phyloP scores from a whole-genome alignment of 2,888 invertebrate species.

The Leistus spinibarbis region DNA sequence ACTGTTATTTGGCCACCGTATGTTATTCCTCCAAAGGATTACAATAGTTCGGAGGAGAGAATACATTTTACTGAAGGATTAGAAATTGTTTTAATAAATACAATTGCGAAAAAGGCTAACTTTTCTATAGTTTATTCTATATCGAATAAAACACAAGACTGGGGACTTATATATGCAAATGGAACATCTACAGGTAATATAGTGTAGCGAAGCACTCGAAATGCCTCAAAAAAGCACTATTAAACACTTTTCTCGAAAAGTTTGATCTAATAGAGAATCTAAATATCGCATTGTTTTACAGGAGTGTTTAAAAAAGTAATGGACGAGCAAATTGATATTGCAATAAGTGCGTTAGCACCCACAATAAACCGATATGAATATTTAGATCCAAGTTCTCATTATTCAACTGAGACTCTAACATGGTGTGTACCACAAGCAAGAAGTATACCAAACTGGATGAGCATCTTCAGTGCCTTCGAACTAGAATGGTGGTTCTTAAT shows the following conservation, averaged over 20 bases:
- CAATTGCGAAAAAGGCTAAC: constrained; percentile 40
- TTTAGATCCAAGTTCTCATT: constrained; percentile 41
- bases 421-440: constrained; percentile 44
- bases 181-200: constrained; percentile 39
- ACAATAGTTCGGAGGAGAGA: neutral
- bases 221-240: no score
- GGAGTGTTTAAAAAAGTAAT: constrained; percentile 42
- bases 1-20: constrained; percentile 44
- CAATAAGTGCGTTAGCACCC: constrained; percentile 41
- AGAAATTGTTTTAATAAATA: constrained; percentile 42
- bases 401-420: constrained; percentile 41
- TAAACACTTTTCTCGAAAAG: neutral
- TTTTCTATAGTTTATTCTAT: constrained; percentile 41
- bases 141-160: constrained; percentile 41
- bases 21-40: constrained; percentile 39
- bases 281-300: neutral
- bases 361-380: constrained; percentile 33
- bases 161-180: constrained; percentile 41
- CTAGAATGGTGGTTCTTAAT: constrained; percentile 21
- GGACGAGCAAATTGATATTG: constrained; percentile 40
- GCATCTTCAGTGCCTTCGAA: constrained; percentile 39
- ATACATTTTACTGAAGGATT: constrained; percentile 42
- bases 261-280: neutral
- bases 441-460: constrained; percentile 40
- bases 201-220: no score